Evolutionary conservation across 2,113 vertebrate species (phyloP).

Genomic region (Gallinago undulata): DNA sequence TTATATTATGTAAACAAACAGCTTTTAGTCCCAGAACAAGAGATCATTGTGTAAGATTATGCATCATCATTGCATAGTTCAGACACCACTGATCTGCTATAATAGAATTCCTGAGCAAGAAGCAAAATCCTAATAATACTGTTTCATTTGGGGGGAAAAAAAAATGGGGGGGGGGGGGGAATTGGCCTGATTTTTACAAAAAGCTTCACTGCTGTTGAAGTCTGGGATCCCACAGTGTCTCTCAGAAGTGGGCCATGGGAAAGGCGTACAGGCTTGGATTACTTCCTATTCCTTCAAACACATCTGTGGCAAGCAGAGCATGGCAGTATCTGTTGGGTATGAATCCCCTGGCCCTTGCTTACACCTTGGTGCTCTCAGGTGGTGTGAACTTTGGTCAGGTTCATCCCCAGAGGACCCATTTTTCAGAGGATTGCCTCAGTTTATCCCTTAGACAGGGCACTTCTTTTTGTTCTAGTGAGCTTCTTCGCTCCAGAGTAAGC

Average conservation of each 20-base stretch:
- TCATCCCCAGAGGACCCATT: not conserved
- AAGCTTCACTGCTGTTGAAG: not conserved
- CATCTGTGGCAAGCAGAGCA: accelerated
- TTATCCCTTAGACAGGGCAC: not conserved
- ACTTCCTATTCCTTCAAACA: not conserved
- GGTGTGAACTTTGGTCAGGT: not conserved
- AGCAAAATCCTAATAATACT: not conserved
- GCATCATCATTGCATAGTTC: not conserved
- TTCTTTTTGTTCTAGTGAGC: not conserved
- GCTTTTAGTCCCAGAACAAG: conserved; percentile 42
- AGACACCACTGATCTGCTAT: not conserved
- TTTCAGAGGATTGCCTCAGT: not conserved
- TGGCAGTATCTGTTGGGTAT: accelerated
- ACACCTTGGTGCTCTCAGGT: accelerated
- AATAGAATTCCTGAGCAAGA: not conserved
- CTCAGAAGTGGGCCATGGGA: not conserved
- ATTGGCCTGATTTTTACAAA: not conserved
- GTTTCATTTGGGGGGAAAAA: not conserved
- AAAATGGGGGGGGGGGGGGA: not conserved
- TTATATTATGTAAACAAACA: conserved; percentile 35
- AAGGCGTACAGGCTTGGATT: not conserved
- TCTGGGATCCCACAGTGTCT: not conserved
- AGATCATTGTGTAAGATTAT: not conserved
- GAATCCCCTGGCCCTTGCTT: not conserved
- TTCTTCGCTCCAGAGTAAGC: not conserved